Evolutionary conservation across 2,113 vertebrate genomes (phyloP).

Genomic region (Catharus fuscescens): DNA sequence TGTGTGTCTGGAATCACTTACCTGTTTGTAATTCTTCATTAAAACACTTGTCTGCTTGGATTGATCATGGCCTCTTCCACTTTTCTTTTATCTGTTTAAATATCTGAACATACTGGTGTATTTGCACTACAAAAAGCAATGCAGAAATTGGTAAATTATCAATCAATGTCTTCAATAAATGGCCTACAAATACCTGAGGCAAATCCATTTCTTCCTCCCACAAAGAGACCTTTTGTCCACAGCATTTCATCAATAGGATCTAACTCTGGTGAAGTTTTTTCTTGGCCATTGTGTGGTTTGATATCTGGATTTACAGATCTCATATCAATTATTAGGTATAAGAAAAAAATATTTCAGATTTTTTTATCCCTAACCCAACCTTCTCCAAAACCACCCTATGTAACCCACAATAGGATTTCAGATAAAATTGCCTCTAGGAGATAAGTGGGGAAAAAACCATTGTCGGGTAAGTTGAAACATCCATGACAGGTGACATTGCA

Average conservation of each 20-base stretch:
- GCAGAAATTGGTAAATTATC: neutral
- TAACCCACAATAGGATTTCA: neutral
- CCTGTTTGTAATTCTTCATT: neutral
- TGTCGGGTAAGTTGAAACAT: neutral
- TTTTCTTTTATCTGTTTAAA: constrained; percentile 8
- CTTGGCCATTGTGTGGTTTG: neutral
- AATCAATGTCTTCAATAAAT: constrained; percentile 23
- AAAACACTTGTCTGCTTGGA: neutral
- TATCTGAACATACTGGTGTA: neutral
- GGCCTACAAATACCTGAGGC: constrained; percentile 14
- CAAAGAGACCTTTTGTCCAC: neutral
- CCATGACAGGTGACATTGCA: neutral
- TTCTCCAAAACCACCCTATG: neutral
- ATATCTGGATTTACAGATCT: neutral
- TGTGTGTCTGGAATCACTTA: neutral
- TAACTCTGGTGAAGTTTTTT: neutral
- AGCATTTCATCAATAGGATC: neutral
- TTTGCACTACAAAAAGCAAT: neutral
- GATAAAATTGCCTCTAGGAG: neutral
- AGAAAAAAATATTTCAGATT: neutral
- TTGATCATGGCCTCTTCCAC: neutral
- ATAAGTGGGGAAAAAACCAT: neutral
- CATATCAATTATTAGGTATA: neutral
- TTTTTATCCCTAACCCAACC: neutral
- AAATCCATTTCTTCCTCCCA: neutral